A percentile compares a stretch with the other conserved stretches of the same genome.
phyloP scores from a whole-genome alignment of 2,113 vertebrate species.

The Neofelis nebulosa region DNA sequence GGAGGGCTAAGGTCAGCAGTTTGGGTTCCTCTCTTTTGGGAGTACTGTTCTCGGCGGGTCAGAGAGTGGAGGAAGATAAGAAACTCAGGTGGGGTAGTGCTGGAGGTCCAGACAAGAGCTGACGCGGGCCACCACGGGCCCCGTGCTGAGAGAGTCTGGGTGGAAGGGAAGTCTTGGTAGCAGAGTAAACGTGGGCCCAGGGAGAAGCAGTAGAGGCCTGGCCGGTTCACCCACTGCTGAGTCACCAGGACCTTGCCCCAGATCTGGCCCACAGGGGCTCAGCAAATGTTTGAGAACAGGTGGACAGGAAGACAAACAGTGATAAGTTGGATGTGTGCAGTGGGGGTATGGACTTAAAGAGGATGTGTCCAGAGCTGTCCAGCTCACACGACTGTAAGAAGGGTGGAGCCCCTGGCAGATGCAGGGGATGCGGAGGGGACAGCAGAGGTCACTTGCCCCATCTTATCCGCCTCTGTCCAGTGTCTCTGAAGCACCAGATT shows the following conservation, averaged over 20 bases:
- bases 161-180: background rate
- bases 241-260: background rate
- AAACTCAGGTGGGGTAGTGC: background rate
- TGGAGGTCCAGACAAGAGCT: background rate
- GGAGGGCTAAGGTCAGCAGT: background rate
- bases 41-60: background rate
- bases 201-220: background rate
- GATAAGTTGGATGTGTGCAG: background rate
- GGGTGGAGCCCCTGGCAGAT: background rate
- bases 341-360: background rate
- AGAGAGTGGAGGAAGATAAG: background rate
- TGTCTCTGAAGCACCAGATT: background rate
- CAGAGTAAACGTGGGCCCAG: rapidly evolving
- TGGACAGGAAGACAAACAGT: background rate
- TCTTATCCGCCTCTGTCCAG: background rate
- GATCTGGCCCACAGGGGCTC: background rate
- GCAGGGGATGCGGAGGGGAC: background rate
- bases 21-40: background rate
- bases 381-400: background rate
- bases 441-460: background rate
- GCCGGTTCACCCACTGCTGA: background rate
- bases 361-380: background rate
- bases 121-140: background rate
- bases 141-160: background rate
- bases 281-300: background rate